Conservation (phyloP, 53 echinoderm and acorn worm species). For the Temnopleurus reevesii region DNA sequence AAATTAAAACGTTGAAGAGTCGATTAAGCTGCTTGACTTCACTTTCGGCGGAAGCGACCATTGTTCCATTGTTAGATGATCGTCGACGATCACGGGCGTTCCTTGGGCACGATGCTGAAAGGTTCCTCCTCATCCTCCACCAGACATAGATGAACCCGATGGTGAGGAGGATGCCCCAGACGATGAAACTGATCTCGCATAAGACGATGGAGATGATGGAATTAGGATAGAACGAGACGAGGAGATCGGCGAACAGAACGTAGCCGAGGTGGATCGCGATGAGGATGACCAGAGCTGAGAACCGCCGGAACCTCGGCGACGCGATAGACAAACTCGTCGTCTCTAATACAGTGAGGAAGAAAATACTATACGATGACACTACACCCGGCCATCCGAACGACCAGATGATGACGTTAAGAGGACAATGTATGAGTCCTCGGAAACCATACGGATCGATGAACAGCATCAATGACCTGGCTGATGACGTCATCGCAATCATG, state of each 20-base stretch:
- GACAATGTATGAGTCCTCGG: slow-evolving; percentile 59
- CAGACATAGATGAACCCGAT: slow-evolving; percentile 62
- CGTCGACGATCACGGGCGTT: neutral
- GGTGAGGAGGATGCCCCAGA: slow-evolving; percentile 67
- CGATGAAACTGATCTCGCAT: slow-evolving; percentile 69
- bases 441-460: slow-evolving; percentile 69
- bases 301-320: slow-evolving; percentile 68
- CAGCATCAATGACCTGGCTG: slow-evolving; percentile 51
- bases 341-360: slow-evolving; percentile 71
- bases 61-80: neutral
- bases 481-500: slow-evolving; percentile 56
- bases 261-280: slow-evolving; percentile 58
- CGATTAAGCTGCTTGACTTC: slow-evolving; percentile 66
- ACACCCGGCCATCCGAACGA: slow-evolving; percentile 78
- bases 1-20: slow-evolving; percentile 49
- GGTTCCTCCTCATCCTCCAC: slow-evolving; percentile 67
- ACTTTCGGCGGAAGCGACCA: neutral
- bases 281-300: slow-evolving; percentile 57
- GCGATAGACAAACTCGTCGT: slow-evolving; percentile 65
- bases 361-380: slow-evolving; percentile 67
- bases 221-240: slow-evolving; percentile 62
- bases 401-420: slow-evolving; percentile 73
- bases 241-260: slow-evolving; percentile 69
- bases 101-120: slow-evolving; percentile 48
- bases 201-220: slow-evolving; percentile 55